Evolutionary conservation across 2,113 vertebrate species (phyloP).

Genomic region (Illadopsis cleaveri): DNA sequence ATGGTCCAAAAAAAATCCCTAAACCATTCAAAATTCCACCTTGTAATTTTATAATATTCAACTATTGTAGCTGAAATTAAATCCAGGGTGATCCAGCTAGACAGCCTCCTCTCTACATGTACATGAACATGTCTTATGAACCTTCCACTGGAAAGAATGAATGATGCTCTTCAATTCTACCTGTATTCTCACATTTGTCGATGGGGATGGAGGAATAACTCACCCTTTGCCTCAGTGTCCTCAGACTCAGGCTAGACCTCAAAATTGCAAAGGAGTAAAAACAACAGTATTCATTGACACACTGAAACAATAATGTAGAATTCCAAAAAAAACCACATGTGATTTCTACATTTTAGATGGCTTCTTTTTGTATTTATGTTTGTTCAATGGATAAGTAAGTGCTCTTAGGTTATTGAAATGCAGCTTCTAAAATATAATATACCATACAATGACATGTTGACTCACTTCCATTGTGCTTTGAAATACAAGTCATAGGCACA

Average conservation of each 20-base stretch:
- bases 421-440: not conserved
- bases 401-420: not conserved
- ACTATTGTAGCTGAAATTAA: not conserved
- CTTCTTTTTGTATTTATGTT: not conserved
- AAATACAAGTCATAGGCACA: not conserved
- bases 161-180: not conserved
- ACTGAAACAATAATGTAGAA: not conserved
- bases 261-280: not conserved
- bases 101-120: not conserved
- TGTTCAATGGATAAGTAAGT: not conserved
- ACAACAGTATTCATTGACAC: not conserved
- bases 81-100: not conserved
- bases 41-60: not conserved
- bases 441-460: not conserved
- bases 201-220: not conserved
- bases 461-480: not conserved
- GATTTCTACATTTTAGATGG: not conserved
- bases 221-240: fast-evolving
- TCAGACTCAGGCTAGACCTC: not conserved
- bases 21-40: not conserved
- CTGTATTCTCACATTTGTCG: not conserved
- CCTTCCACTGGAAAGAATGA: not conserved
- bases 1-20: not conserved
- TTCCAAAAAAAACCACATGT: not conserved
- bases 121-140: not conserved